Conservation (phyloP, 2,888 invertebrate genomes). For the Tinea semifulvella region DNA sequence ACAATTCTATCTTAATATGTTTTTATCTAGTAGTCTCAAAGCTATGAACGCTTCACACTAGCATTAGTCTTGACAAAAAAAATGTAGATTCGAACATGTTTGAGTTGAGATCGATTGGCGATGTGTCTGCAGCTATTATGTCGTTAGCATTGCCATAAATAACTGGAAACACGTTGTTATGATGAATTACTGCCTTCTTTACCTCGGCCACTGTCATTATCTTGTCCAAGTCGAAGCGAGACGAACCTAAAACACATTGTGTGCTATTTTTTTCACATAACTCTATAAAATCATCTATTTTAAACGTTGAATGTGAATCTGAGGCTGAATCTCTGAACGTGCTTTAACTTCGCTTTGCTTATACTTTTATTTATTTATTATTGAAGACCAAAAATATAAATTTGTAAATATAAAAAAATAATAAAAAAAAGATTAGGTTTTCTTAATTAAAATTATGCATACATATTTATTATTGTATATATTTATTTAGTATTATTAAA, state of each 20-base stretch:
- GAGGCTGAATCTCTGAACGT: too few relatives aligned
- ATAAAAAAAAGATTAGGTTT: too few relatives aligned
- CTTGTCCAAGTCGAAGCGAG: slow-evolving; percentile 1
- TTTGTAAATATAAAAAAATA: too few relatives aligned
- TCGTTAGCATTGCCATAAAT: slow-evolving; percentile 12
- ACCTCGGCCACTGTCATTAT: slow-evolving; percentile 6
- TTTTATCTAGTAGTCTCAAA: not conserved
- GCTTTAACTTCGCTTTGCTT: too few relatives aligned
- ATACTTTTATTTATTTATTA: too few relatives aligned
- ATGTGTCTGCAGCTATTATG: slow-evolving; percentile 7
- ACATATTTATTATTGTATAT: too few relatives aligned
- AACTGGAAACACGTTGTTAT: slow-evolving; percentile 9
- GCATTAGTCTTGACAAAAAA: not conserved
- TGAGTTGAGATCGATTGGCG: slow-evolving; percentile 1
- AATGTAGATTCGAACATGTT: not conserved
- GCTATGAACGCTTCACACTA: not conserved
- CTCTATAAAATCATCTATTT: slow-evolving; percentile 3
- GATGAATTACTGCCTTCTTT: slow-evolving; percentile 10
- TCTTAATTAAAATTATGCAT: too few relatives aligned
- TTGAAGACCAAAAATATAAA: too few relatives aligned
- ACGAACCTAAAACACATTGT: not conserved
- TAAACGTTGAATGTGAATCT: too few relatives aligned
- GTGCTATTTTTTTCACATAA: not conserved
- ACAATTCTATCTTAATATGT: too few relatives aligned
- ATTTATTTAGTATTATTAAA: too few relatives aligned